Conservation (phyloP, 2,888 invertebrate genomes). For the Pollenia labialis region DNA sequence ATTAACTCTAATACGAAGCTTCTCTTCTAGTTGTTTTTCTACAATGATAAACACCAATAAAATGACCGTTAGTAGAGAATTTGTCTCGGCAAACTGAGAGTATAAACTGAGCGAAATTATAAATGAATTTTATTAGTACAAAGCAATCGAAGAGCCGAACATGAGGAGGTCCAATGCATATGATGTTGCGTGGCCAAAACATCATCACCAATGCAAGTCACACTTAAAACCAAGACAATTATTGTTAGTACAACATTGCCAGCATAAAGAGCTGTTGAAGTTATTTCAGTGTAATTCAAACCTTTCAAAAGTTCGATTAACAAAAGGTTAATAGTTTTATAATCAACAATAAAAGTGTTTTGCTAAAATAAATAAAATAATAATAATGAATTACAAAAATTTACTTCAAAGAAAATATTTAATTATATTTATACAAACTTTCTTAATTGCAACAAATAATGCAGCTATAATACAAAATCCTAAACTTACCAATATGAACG, state of each 20-base stretch:
- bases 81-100: slow-evolving; percentile 12
- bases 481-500: slow-evolving; percentile 62
- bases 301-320: background rate
- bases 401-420: background rate
- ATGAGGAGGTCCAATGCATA: background rate
- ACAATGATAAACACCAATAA: background rate
- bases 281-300: slow-evolving; percentile 22
- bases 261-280: slow-evolving; percentile 45
- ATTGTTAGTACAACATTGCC: slow-evolving; percentile 52
- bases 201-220: slow-evolving; percentile 66
- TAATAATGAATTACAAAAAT: background rate
- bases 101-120: slow-evolving; percentile 5
- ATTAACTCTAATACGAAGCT: too few relatives aligned
- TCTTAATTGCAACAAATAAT: background rate
- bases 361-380: slow-evolving; percentile 7
- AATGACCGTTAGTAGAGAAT: background rate
- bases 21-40: too few relatives aligned
- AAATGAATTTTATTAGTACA: background rate
- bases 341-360: background rate
- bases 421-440: background rate
- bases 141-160: slow-evolving; percentile 7
- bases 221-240: slow-evolving; percentile 52
- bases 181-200: slow-evolving; percentile 70
- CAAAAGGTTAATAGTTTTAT: background rate
- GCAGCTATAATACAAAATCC: slow-evolving; percentile 51